A percentile compares a stretch with the other conserved stretches of the same genome.
Conservation (phyloP, 2,113 vertebrate species). For the Atrichornis clamosus region DNA sequence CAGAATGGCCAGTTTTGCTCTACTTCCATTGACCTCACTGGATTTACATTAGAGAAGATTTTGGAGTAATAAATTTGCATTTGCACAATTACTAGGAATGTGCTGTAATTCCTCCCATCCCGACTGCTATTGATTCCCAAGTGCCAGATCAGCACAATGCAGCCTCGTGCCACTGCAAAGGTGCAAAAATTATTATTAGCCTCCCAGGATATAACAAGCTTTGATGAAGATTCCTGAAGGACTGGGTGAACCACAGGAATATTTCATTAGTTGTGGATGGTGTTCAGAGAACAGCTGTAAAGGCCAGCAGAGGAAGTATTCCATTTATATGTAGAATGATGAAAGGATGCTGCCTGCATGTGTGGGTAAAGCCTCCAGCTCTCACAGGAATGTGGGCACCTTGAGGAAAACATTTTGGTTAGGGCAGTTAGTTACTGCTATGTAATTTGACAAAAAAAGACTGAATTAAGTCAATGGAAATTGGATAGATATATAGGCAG, state of each 20-base stretch:
- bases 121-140: neutral
- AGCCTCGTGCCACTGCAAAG: neutral
- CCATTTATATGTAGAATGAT: neutral
- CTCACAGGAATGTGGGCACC: neutral
- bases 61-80: slow-evolving; percentile 13
- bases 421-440: neutral
- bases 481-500: neutral
- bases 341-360: neutral
- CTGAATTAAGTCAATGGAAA: slow-evolving; percentile 3
- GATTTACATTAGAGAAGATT: slow-evolving; percentile 43
- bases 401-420: neutral
- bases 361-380: neutral
- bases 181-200: neutral
- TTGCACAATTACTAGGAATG: neutral
- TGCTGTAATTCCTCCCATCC: neutral
- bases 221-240: neutral
- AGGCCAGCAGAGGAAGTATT: neutral
- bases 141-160: neutral
- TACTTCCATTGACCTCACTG: slow-evolving; percentile 20
- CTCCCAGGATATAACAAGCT: neutral
- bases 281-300: neutral
- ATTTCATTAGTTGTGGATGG: neutral
- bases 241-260: neutral
- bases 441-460: neutral
- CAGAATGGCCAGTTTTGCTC: neutral